Evolutionary conservation across 1,140 invertebrate species (phyloP).

Genomic region (honey bee (Apis mellifera)): Amel_HAv3.1 CM009931.2:22282001-22282500

Average conservation of each 20-base stretch:
- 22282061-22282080: background rate
- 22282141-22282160: background rate
- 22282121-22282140: no score
- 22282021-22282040: conserved; percentile 17
- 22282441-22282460: background rate
- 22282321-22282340: background rate
- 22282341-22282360: background rate
- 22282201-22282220: background rate
- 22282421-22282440: background rate
- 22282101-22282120: background rate
- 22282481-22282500: background rate
- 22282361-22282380: background rate
- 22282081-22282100: background rate
- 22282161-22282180: background rate
- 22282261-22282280: conserved; percentile 15
- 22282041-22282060: background rate
- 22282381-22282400: background rate
- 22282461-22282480: background rate
- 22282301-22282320: conserved; percentile 1
- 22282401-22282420: no score
- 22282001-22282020: conserved; percentile 35
- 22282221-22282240: conserved; percentile 15
- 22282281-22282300: conserved; percentile 3
- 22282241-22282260: conserved; percentile 4
- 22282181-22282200: background rate